Base-by-base conservation (phyloP, 2,888 invertebrate species). In the Phortica magna region DNA sequence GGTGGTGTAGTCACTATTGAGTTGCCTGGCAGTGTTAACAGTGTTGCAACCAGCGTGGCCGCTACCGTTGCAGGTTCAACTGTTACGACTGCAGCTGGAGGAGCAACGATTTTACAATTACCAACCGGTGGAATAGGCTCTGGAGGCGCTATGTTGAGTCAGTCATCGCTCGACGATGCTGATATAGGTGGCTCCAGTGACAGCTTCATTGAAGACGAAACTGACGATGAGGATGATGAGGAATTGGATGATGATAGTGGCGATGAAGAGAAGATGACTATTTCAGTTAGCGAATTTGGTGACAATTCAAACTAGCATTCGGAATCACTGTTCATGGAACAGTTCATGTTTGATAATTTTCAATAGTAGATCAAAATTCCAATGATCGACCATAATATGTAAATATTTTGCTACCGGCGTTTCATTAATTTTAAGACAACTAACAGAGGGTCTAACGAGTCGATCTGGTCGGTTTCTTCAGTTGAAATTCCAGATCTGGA, bases 281-380 rank as follows among this genome's bases (percentile, higher is more conserved):
- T 91, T 82, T 90, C 90, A 22, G 87, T 91, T 12, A 89, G 89
- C 78, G 90, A 90, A 75, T 78, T 87, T 77, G 87, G 87, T 12
- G 91, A 91, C 12, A 91, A 88, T 75, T 91, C 91, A 82, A 91
- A 91, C 91, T 91, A 91, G 89, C 91, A 91, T 90, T 87, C 90
- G 87, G 91, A 91, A 79, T 86, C 89, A 74, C 91, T 91, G 91
- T 90, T 91, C 90, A 90, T 91, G 88, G 91, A 91, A 91, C 91
- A 91, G 91, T 91, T 90, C 79, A 88, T 88, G 81, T 90, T 91
- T 82, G 89, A 91, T 80, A 89, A 91, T 79, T 91, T 91, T 81
- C 90, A 90, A 87, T 87, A 82, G 82, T 73, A 74, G 61, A 17
- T 9, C 31, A 19, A 9, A 17, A 2, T 7, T 61, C 22, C 10